Evolutionary conservation across 2,113 vertebrate genomes (phyloP), one percentile per base, ranked within the genome.

Genomic region (Diadophis punctatus): DNA sequence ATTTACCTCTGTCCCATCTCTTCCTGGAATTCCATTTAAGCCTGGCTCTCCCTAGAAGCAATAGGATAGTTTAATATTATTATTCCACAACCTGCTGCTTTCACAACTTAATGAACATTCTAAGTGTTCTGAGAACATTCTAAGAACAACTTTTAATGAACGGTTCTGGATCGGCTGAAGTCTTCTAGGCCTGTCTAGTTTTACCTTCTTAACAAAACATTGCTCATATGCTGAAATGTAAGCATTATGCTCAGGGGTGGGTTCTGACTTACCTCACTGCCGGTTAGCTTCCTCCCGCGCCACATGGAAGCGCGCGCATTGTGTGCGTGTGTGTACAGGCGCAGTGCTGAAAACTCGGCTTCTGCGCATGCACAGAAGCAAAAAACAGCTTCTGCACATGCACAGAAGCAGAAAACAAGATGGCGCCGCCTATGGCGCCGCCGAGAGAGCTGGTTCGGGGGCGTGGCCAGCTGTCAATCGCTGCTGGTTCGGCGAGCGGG

Each of bases 1-100:
- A 49, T 60, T 98, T 97, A 99, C 98, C 98, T 98, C 98, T 94
- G 92, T 53, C 51, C 98, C 98, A 9, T 98, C 98, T 96, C 68
- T 97, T 90, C 98, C 98, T 52, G 98, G 97, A 94, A 98, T 97
- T 97, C 98, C 98, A 96, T 97, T 98, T 68, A 98, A 95, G 93
- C 98, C 98, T 94, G 97, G 91, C 53, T 99, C 98, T 49, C 98
- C 98, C 98, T 99, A 23, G 56, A 96, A 93, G 63, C 90, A 95
- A 92, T 14, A 39, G 0, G 74, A 1, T 58, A 63, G 84, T 91
- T 89, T 34, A 53, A 16, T 46, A 34, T 30, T 88, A 27, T 74
- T 92, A 16, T 14, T 91, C 52, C 52, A 68, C 58, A 88, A 34
- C 34, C 20, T 48, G 55, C 52, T 56, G 20, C 23, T 39, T 30